A percentile compares a stretch with the other conserved stretches of the same genome.
Conservation (phyloP, 92 coral and sea anemone species). For the Diadumene lineata region DNA sequence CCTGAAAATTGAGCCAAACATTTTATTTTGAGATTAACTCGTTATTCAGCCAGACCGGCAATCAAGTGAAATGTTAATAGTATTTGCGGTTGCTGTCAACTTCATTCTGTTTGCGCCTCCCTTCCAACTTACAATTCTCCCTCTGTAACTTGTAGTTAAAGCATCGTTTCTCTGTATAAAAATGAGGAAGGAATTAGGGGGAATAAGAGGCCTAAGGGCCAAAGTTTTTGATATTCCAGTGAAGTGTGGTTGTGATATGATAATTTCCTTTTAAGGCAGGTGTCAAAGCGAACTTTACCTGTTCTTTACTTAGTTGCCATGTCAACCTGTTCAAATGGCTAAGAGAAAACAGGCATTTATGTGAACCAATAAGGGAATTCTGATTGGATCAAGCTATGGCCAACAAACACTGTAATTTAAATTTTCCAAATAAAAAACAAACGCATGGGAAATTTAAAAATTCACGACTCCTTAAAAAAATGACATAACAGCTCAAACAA, state of each 20-base stretch:
- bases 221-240: not conserved
- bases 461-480: no score
- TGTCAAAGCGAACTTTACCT: not conserved
- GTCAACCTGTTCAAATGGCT: not conserved
- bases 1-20: slow-evolving; percentile 2
- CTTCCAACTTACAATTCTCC: not conserved
- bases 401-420: no score
- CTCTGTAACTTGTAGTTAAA: not conserved
- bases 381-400: no score
- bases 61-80: no score
- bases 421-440: no score
- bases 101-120: not conserved
- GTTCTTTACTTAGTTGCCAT: not conserved
- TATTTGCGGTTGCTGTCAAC: no score
- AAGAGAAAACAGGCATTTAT: no score
- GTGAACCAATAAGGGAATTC: no score
- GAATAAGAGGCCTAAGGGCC: not conserved
- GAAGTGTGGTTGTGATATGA: not conserved
- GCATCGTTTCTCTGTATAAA: no score
- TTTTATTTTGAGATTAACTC: not conserved
- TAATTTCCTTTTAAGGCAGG: not conserved
- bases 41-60: not conserved
- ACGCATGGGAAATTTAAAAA: no score
- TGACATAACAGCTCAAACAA: no score
- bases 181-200: no score